phyloP scores from a whole-genome alignment of 2,888 invertebrate genomes.

The Girardia tigrina region DNA sequence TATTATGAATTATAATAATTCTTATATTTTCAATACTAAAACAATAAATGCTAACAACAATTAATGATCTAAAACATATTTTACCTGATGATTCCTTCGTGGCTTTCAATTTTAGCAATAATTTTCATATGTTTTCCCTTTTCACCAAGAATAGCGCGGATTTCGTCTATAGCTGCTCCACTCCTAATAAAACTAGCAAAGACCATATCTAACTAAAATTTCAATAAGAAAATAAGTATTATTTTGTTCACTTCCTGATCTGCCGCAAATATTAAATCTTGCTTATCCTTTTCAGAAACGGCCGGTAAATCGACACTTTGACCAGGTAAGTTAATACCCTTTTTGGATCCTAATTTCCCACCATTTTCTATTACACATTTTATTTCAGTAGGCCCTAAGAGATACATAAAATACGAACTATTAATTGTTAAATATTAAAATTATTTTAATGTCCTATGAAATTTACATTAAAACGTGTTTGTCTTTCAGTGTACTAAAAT shows the following conservation, averaged over 20 bases:
- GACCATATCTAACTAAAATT: slow-evolving; percentile 70
- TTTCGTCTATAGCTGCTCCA: slow-evolving; percentile 71
- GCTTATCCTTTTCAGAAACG: slow-evolving; percentile 85
- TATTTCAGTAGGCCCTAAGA: slow-evolving; percentile 43
- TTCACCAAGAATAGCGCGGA: slow-evolving; percentile 64
- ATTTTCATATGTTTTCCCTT: slow-evolving; percentile 78
- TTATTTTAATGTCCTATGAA: too few species aligned
- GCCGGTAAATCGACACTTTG: slow-evolving; percentile 86
- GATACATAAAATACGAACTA: too few species aligned
- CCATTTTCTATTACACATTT: slow-evolving; percentile 70
- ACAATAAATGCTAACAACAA: too few species aligned
- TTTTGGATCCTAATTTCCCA: slow-evolving; percentile 76
- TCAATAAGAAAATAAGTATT: too few species aligned
- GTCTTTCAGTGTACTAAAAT: too few species aligned
- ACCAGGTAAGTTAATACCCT: slow-evolving; percentile 90
- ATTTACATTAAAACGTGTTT: too few species aligned
- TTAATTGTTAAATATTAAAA: too few species aligned
- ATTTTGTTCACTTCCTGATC: slow-evolving; percentile 59
- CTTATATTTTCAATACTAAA: too few species aligned
- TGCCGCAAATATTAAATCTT: slow-evolving; percentile 76
- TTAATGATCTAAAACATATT: too few species aligned
- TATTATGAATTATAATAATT: too few species aligned
- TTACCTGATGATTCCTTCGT: slow-evolving; percentile 61
- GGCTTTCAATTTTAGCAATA: slow-evolving; percentile 96
- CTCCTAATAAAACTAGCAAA: slow-evolving; percentile 93